Conservation (phyloP, 35 echinoderm and acorn worm genomes). For the Heliocidaris erythrogramma region DNA sequence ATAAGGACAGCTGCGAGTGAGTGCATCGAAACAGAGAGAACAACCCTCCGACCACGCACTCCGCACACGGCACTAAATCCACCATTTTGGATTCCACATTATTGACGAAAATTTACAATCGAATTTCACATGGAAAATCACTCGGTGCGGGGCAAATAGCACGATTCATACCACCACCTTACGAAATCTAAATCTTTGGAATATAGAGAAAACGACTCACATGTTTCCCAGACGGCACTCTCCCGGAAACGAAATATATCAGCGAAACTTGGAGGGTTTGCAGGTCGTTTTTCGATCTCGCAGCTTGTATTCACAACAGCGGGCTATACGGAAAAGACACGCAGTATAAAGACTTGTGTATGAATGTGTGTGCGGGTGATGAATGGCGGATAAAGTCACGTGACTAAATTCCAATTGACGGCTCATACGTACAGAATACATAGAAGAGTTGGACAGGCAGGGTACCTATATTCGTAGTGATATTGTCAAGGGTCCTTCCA, state of each 20-base stretch:
- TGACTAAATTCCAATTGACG: conserved; percentile 53
- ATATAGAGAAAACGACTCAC: conserved; percentile 50
- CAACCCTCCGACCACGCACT: conserved; percentile 30
- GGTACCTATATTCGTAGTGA: conserved; percentile 33
- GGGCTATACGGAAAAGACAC: conserved; percentile 13
- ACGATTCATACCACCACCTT: background rate
- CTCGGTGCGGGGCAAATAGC: background rate
- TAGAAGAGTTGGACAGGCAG: conserved; percentile 48
- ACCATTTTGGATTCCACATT: conserved; percentile 51
- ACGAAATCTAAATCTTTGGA: conserved; percentile 42
- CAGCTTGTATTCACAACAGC: conserved; percentile 17
- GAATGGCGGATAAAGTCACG: conserved; percentile 54
- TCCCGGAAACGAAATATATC: background rate
- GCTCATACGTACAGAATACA: conserved; percentile 48
- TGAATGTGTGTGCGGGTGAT: conserved; percentile 48
- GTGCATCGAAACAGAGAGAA: conserved; percentile 1
- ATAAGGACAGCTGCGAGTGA: background rate
- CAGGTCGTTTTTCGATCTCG: conserved; percentile 21
- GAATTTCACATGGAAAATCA: conserved; percentile 48
- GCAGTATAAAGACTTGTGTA: conserved; percentile 27
- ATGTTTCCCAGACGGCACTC: conserved; percentile 15
- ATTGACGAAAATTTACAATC: conserved; percentile 25
- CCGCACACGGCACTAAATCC: conserved; percentile 52
- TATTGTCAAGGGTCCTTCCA: conserved; percentile 32
- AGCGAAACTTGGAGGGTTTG: conserved; percentile 31